Base-by-base conservation (phyloP, 2,888 invertebrate species). In the Sesamia inferens region DNA sequence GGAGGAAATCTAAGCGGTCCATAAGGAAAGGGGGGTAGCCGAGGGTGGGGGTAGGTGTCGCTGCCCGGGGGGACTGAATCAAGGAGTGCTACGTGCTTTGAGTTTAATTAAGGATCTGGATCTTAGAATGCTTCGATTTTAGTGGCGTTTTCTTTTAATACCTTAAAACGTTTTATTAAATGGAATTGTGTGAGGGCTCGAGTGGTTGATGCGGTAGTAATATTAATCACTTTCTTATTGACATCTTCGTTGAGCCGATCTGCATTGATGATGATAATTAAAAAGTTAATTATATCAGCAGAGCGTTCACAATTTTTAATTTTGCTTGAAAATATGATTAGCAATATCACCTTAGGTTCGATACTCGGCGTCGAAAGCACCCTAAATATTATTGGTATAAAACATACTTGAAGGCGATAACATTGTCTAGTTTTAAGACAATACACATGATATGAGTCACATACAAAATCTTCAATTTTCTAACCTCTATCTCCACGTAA, bases 1-100 rank as follows among this genome's bases (percentile, higher is more conserved):
- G 95, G 95, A 90, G 94, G 93, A 96, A 96, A 96, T 96, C 96
- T 95, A 95, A 95, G 96, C 96, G 94, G 94, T 94, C 95, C 96
- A 95, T 95, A 95, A 95, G 95, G 94, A 93, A 93, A 89, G 93
- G 91, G 92, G 91, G 90, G 85, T 75, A 81, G 82, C 83, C 81
- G 82, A 84, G 88, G 87, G 87, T 85, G 88, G 88, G 85, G 82
- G 82, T 69, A 87, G 89, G 90, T 89, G 88, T 89, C 90, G 86
- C 88, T 88, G 88, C 90, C 91, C 89, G 89, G 90, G 93, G 95
- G 92, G 93, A 94, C 94, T 95, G 96, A 96, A 96, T 96, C 95
- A 96, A 96, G 96, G 95, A 96, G 94, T 92, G 93, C 90, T 95
- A 96, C 96, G 96, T 96, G 96, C 94, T 90, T 89, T 87, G 96